A percentile compares a stretch with the other conserved stretches of the same genome.
Evolutionary conservation across 2,888 invertebrate genomes (phyloP).

Genomic region (Meandrusa payeni): DNA sequence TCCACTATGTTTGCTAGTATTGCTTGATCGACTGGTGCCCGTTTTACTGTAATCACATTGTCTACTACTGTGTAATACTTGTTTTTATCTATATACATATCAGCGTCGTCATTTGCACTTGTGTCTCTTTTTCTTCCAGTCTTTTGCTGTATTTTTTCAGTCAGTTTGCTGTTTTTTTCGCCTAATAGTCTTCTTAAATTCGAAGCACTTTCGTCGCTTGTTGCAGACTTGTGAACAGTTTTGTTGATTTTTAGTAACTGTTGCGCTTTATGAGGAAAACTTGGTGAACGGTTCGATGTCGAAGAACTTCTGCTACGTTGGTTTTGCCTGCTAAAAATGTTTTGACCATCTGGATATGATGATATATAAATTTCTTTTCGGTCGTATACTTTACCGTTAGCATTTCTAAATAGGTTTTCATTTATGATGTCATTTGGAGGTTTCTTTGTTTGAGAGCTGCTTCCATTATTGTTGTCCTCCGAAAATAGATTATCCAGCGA

Average conservation of each 20-base stretch:
- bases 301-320: conserved; percentile 11
- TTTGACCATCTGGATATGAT: conserved; percentile 6
- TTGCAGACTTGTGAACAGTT: conserved; percentile 11
- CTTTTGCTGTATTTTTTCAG: conserved; percentile 18
- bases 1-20: conserved; percentile 32
- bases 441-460: conserved; percentile 14
- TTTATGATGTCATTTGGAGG: background rate
- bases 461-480: background rate
- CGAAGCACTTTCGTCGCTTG: background rate
- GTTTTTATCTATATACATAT: conserved; percentile 24
- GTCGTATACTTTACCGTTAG: conserved; percentile 1
- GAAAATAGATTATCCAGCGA: conserved; percentile 1
- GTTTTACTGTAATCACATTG: conserved; percentile 9
- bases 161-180: conserved; percentile 9
- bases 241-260: conserved; percentile 10
- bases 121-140: conserved; percentile 29
- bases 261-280: conserved; percentile 11
- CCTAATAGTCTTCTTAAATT: conserved; percentile 4
- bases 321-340: background rate
- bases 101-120: conserved; percentile 25
- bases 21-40: conserved; percentile 14
- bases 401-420: conserved; percentile 2
- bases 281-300: background rate
- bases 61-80: conserved; percentile 24
- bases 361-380: background rate